These are phyloP conservation scores for Scartelaos histophorus DNA, from an alignment of 2,113 vertebrate species.

Conservation along the genomic window DNA sequence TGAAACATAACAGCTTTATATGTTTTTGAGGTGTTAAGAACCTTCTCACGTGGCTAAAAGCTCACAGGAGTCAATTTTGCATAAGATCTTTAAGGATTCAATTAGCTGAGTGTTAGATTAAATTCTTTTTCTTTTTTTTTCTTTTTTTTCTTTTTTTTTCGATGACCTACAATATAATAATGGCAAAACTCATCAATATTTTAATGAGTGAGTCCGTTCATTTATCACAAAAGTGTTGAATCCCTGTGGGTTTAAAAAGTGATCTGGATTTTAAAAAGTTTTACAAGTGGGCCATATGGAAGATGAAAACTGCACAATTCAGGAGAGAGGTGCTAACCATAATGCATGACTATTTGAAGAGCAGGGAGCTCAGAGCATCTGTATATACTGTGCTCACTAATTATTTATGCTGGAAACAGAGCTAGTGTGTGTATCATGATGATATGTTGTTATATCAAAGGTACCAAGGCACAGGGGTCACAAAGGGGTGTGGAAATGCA, in stretches of 20 bases:
- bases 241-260: not conserved
- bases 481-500: no score
- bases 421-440: not conserved
- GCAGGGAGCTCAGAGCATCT: not conserved
- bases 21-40: no score
- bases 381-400: not conserved
- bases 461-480: not conserved
- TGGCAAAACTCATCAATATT: no score
- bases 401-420: constrained; percentile 3
- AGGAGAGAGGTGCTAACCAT: constrained; percentile 21
- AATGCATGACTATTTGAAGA: constrained; percentile 37
- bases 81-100: no score
- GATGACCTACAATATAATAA: not conserved
- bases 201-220: not conserved
- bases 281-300: not conserved
- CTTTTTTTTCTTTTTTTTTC: no score
- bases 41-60: no score
- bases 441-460: not conserved
- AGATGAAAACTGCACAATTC: not conserved
- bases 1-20: no score
- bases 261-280: not conserved
- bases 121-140: no score
- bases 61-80: no score
- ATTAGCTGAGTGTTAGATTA: no score
- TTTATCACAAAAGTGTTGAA: not conserved